A percentile compares a stretch with the other conserved stretches of the same genome.
These are phyloP conservation scores for Chaetodon trifasciatus DNA, from an alignment of 2,797 vertebrate species.

Conservation along the genomic window DNA sequence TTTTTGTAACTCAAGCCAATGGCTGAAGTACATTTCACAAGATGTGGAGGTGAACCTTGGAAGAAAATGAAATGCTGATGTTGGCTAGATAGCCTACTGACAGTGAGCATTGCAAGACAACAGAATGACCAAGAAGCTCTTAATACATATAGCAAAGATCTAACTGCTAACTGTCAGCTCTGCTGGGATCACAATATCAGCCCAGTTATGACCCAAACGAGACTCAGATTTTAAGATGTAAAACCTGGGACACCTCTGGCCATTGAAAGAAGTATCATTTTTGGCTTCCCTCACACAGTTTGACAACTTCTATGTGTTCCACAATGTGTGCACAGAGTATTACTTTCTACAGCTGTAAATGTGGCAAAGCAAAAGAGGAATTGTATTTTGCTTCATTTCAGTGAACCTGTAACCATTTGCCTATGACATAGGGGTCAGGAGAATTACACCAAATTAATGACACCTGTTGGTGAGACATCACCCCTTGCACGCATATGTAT, in stretches of 20 bases:
- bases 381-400: neutral
- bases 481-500: neutral
- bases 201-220: neutral
- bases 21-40: constrained; percentile 39
- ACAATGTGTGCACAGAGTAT: neutral
- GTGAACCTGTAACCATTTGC: neutral
- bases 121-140: neutral
- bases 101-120: neutral
- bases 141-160: neutral
- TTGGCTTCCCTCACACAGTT: neutral
- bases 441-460: neutral
- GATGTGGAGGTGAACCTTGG: constrained; percentile 27
- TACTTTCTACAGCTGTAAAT: neutral
- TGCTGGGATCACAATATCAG: constrained; percentile 8
- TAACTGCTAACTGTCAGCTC: neutral
- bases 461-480: neutral
- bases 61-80: constrained; percentile 44
- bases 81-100: constrained; percentile 5
- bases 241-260: neutral
- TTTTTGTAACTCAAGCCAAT: constrained; percentile 42
- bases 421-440: neutral
- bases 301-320: neutral
- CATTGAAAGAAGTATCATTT: neutral
- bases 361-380: neutral
- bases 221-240: neutral